These are phyloP conservation scores for Moxostoma hubbsi DNA, from an alignment of 2,797 vertebrate genomes.

Conservation along the genomic window DNA sequence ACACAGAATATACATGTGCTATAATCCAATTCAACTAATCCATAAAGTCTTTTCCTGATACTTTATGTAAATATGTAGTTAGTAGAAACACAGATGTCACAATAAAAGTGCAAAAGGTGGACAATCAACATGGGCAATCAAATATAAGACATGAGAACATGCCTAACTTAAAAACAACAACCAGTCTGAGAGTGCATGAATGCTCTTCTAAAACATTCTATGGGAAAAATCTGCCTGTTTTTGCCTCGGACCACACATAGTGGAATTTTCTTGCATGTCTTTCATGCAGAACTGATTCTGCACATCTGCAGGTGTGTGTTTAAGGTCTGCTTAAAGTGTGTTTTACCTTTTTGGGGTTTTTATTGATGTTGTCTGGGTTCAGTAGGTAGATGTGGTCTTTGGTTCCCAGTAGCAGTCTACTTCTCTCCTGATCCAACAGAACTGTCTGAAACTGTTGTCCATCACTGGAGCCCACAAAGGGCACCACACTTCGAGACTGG, in stretches of 20 bases:
- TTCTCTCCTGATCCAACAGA: slow-evolving; percentile 92
- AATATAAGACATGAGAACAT: neutral
- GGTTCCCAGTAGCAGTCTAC: slow-evolving; percentile 87
- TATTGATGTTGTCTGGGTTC: slow-evolving; percentile 87
- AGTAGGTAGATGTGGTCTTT: slow-evolving; percentile 93
- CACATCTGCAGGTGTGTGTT: slow-evolving; percentile 44
- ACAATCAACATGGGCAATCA: neutral
- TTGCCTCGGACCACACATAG: slow-evolving; percentile 26
- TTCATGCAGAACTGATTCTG: slow-evolving; percentile 18
- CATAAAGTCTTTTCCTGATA: neutral
- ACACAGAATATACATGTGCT: too few relatives aligned
- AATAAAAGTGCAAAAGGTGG: neutral
- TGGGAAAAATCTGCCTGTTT: neutral
- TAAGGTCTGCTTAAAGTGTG: neutral
- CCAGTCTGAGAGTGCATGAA: neutral
- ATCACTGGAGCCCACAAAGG: slow-evolving; percentile 86
- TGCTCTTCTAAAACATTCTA: neutral
- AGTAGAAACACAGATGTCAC: neutral
- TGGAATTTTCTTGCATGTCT: slow-evolving; percentile 16
- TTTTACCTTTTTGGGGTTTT: slow-evolving; percentile 88
- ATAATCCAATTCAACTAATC: too few relatives aligned
- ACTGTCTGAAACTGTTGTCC: slow-evolving; percentile 92
- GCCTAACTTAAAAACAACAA: slow-evolving; percentile 10
- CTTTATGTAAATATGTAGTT: neutral
- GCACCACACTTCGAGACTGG: slow-evolving; percentile 88